Conservation (phyloP, 2,797 vertebrate genomes). For the Malurus splendens region DNA sequence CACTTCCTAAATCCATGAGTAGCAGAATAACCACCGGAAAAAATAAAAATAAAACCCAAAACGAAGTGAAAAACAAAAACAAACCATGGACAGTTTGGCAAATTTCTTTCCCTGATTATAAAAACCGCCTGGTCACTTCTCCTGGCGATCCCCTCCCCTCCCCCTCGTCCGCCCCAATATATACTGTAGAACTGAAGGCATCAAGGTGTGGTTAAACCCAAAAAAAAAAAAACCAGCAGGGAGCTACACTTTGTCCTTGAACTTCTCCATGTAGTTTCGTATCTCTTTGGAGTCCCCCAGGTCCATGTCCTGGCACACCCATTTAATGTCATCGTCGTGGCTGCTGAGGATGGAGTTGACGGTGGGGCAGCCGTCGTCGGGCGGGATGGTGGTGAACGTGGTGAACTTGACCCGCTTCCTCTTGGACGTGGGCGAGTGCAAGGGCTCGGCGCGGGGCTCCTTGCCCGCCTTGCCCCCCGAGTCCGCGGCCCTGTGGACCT, state of each 20-base stretch:
- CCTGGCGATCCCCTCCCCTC: neutral
- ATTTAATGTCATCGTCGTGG: constrained; percentile 85
- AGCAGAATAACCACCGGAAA: neutral
- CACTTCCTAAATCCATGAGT: neutral
- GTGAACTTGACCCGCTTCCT: constrained; percentile 94
- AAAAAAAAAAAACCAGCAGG: neutral
- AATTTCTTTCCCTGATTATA: constrained; percentile 46
- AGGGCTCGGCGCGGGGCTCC: constrained; percentile 79
- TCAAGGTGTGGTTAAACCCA: constrained; percentile 50
- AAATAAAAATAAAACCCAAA: neutral
- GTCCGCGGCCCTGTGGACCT: constrained; percentile 74
- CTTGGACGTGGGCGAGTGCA: constrained; percentile 87
- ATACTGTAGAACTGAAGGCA: constrained; percentile 57
- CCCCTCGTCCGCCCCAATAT: neutral
- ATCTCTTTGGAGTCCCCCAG: constrained; percentile 82
- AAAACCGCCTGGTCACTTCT: neutral
- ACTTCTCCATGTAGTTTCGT: constrained; percentile 84
- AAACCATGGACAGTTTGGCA: constrained; percentile 30
- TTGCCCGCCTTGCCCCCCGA: constrained; percentile 58
- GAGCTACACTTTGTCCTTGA: constrained; percentile 75
- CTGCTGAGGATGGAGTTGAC: constrained; percentile 78
- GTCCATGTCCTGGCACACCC: constrained; percentile 87
- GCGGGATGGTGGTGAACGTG: constrained; percentile 86
- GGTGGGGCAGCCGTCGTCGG: constrained; percentile 77
- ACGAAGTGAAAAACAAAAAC: neutral